These are phyloP conservation scores for Anodontia alba DNA, from an alignment of 2,888 invertebrate genomes.

Conservation along the genomic window DNA sequence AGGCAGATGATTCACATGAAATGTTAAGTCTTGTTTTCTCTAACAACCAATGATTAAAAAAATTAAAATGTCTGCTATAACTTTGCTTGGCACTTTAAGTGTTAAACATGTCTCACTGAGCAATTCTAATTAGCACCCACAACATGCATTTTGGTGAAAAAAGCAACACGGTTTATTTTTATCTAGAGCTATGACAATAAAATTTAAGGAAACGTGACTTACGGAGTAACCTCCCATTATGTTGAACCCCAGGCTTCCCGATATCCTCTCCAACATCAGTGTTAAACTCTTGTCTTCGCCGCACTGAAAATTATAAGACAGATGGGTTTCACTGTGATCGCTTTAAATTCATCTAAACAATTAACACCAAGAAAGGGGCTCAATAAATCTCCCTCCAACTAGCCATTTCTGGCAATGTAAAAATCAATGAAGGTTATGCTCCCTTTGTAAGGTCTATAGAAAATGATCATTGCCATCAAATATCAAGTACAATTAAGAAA, in stretches of 20 bases:
- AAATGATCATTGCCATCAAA: background rate
- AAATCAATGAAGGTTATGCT: conserved; percentile 15
- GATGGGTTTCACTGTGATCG: conserved; percentile 39
- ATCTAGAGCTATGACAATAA: too few relatives aligned
- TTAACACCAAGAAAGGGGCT: conserved; percentile 30
- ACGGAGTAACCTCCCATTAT: conserved; percentile 79
- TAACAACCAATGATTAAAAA: too few relatives aligned
- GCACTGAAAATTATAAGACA: conserved; percentile 58
- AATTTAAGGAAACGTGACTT: conserved; percentile 40
- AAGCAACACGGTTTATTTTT: too few relatives aligned
- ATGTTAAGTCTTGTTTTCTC: too few relatives aligned
- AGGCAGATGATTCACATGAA: too few relatives aligned
- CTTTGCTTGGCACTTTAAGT: too few relatives aligned
- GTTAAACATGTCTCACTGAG: too few relatives aligned
- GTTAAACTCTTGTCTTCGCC: conserved; percentile 61
- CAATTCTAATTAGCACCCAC: too few relatives aligned
- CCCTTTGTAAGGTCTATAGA: background rate
- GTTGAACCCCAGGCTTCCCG: conserved; percentile 77
- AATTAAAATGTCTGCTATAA: too few relatives aligned
- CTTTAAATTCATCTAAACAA: conserved; percentile 41
- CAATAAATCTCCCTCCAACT: conserved; percentile 4
- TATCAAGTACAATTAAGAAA: background rate
- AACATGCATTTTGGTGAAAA: too few relatives aligned
- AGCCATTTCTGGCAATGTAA: conserved; percentile 31
- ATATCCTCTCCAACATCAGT: conserved; percentile 67